Conservation (phyloP, 1,140 invertebrate genomes). For the Gryllus bimaculatus region DNA sequence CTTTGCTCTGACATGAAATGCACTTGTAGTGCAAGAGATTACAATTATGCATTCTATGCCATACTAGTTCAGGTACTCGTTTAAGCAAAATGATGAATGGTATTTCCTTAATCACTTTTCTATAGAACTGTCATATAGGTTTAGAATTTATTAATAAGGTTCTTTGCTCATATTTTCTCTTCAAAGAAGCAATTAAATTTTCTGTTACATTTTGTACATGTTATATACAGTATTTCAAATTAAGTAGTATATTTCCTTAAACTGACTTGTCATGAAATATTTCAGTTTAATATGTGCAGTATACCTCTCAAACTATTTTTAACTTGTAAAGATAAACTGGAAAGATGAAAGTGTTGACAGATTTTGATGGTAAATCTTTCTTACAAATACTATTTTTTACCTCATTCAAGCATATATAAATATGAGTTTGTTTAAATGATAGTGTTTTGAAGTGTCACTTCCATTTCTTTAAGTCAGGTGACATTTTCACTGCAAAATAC, state of each 20-base stretch:
- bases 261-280: neutral
- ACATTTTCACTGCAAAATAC: neutral
- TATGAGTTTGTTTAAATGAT: neutral
- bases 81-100: neutral
- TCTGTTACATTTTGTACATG: neutral
- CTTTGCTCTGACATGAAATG: no score
- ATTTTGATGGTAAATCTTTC: neutral
- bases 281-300: neutral
- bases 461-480: neutral
- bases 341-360: neutral
- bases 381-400: constrained; percentile 6
- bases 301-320: neutral
- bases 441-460: neutral
- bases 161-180: neutral
- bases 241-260: neutral
- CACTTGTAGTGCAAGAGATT: no score
- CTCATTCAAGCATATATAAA: neutral
- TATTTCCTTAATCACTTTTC: neutral
- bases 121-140: neutral
- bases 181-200: neutral
- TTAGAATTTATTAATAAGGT: neutral
- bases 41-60: no score
- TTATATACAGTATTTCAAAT: neutral
- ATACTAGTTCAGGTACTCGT: neutral
- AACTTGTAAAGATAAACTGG: constrained; percentile 1